Evolutionary conservation across 2,888 invertebrate species (phyloP).

Genomic region (Steromphala cineraria): DNA sequence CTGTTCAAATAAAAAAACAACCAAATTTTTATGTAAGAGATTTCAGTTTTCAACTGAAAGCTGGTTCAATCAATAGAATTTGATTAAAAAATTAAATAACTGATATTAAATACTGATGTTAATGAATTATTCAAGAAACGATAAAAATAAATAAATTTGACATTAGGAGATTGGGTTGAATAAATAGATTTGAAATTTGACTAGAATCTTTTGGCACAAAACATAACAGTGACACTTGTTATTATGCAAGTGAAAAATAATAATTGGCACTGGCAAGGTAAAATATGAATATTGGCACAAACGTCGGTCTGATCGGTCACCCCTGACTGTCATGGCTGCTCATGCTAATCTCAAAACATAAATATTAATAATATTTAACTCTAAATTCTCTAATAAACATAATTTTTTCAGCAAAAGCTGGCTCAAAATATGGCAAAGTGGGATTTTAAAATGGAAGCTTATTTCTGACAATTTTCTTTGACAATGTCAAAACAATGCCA

Average conservation of each 20-base stretch:
- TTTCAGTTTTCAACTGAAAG: too few species aligned
- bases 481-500: not conserved
- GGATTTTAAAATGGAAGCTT: not conserved
- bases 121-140: too few species aligned
- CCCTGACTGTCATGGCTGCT: conserved; percentile 10
- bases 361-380: conserved; percentile 6
- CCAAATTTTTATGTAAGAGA: too few species aligned
- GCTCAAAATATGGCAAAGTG: conserved; percentile 14
- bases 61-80: too few species aligned
- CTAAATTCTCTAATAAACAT: not conserved
- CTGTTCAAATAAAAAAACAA: too few species aligned
- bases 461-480: not conserved
- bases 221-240: not conserved
- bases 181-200: not conserved
- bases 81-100: too few species aligned
- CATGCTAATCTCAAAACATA: not conserved
- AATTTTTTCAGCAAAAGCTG: conserved; percentile 8
- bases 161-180: too few species aligned
- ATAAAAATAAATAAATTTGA: too few species aligned
- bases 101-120: too few species aligned
- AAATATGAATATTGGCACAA: not conserved
- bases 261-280: conserved; percentile 9
- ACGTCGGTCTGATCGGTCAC: conserved; percentile 9
- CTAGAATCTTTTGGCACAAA: conserved; percentile 7
- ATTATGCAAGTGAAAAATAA: not conserved